These are phyloP conservation scores for Pantala flavescens DNA, from an alignment of 1,140 invertebrate species.

Conservation along the genomic window DNA sequence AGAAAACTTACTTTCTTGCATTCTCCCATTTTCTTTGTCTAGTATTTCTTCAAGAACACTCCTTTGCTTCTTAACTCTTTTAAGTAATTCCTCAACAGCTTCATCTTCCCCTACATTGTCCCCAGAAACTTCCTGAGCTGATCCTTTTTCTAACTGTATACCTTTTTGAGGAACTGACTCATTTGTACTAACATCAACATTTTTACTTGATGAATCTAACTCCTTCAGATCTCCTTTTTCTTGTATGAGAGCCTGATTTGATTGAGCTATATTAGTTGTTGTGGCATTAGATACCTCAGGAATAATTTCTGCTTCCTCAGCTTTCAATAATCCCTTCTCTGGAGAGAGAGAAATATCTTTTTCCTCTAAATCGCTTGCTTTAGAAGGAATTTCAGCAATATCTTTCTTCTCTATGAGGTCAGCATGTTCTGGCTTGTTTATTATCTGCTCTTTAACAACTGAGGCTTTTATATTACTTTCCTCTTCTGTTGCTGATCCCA, in stretches of 20 bases:
- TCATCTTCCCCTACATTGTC: conserved; percentile 19
- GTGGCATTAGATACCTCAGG: neutral
- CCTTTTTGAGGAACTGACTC: conserved; percentile 8
- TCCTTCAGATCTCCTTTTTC: conserved; percentile 17
- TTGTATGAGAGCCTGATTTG: conserved; percentile 30
- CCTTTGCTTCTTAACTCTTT: conserved; percentile 52
- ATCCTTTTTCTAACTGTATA: conserved; percentile 12
- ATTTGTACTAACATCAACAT: neutral
- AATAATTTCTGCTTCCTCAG: neutral
- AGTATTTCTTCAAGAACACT: conserved; percentile 57
- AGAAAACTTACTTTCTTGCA: conserved; percentile 34
- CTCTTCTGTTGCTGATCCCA: neutral
- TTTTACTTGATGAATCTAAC: neutral
- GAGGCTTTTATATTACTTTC: neutral
- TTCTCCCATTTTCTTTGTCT: conserved; percentile 45
- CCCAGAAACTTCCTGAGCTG: neutral
- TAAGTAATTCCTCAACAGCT: conserved; percentile 34
- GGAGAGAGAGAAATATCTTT: neutral
- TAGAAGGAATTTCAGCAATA: neutral
- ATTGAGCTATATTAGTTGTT: conserved; percentile 7
- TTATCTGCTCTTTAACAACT: neutral
- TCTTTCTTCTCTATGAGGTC: neutral
- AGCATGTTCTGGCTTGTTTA: neutral
- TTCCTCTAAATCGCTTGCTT: neutral
- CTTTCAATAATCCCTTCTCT: neutral